Base-by-base conservation (phyloP, 2,888 invertebrate genomes). In the Eucriotettix oculatus region DNA sequence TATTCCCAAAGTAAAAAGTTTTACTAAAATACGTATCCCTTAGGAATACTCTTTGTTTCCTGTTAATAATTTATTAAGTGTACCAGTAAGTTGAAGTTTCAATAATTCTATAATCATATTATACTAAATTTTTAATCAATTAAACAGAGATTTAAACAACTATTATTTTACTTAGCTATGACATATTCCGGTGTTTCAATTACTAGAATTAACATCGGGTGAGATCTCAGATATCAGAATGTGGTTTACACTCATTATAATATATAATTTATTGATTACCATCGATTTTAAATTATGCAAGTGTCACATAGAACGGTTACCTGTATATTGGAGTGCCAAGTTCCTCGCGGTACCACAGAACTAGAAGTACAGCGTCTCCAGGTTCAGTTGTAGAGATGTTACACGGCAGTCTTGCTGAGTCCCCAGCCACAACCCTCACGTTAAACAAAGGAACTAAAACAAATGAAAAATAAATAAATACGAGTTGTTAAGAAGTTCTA, bases 301-400 rank as follows among this genome's bases (percentile, higher is more conserved):
- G n/a, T 3, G 48, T 5, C 9, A 14, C 2, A 48, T 2, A 48
- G 9, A 48, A 7, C 1, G 48, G n/a, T 76, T 78, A 91, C 91
- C 91, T 93, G 80, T 91, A 93, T 69, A 93, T 90, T 62, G 92
- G 90, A 63, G 90, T 89, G 67, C 90, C 90, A 63, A 89, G 79
- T 71, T 91, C 92, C 72, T 91, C 91, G 65, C 90, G 80, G 75
- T 92, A 92, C 93, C 93, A 93, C 60, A 93, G 78, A 63, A 93
- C 90, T 58, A 93, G 78, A 16, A 90, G 80, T 41, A 90, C 91
- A 61, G 88, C 86, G 72, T 93, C 92, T 43, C 84, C 85, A 17
- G 67, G 66, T 66, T 88, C 85, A 64, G 83, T 82, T 54, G 89
- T 86, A 65, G 89, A 85, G 73, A 93, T 90, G 79, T 93, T 90